Evolutionary conservation across 2,888 invertebrate genomes (phyloP), one percentile per base, ranked within the genome.

Genomic region (Anodontia alba): DNA sequence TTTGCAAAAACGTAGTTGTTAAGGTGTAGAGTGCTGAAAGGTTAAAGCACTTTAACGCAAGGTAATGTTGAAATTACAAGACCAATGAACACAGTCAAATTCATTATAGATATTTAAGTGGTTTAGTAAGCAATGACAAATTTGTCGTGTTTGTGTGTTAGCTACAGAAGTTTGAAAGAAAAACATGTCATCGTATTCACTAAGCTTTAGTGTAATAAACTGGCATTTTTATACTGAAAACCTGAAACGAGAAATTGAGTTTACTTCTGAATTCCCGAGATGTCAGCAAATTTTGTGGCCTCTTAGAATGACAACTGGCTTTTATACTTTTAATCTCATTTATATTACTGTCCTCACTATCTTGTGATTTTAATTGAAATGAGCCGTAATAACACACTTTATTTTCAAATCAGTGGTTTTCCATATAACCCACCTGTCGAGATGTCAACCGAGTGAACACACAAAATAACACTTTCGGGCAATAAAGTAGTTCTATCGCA

Each of bases 341-440:
- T 62, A 62, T 62, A 33, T 23, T 20, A 3, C 62, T 62, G 12
- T 62, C 31, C 62, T 31, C 62, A 20, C 62, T 62, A 17, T 1
- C 8, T 62, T 62, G 31, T 33, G 62, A 62, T 33, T 33, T 62
- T 62, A 62, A 62, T 62, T 62, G 62, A 62, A 62, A 62, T 62
- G 62, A 62, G 62, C 33, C 33, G 17, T 62, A 62, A 62, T 62
- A 20, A 20, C 33, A 62, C 62, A 62, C 33, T 62, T 62, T 62
- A 62, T 62, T 62, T 62, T 33, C 62, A 62, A 62, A 62, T 62
- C 62, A 62, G 62, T 62, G 33, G 62, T 62, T 62, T 33, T 62
- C 62, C 33, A 33, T 62, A 62, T 12, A 31, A 54, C 3, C 62
- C 62, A 62, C 62, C 62, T 62, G 62, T 62, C 62, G 62, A 33